These are phyloP conservation scores for Palythoa caribaeorum DNA, from an alignment of 92 coral and sea anemone species.

Conservation along the genomic window DNA sequence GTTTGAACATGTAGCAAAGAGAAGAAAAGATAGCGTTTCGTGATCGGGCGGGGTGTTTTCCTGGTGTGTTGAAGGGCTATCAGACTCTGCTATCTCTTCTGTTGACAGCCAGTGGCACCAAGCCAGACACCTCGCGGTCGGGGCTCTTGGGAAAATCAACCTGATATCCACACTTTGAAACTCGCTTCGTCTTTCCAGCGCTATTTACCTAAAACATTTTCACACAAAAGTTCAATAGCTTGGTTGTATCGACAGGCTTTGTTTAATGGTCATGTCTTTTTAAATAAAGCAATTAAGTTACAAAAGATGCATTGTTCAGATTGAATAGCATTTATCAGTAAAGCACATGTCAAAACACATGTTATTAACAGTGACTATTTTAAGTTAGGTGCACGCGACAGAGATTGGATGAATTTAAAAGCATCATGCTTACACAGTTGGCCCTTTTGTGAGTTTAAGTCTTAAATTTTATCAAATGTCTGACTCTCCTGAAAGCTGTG, in stretches of 20 bases:
- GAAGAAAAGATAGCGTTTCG: slow-evolving; percentile 63
- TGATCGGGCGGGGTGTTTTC: slow-evolving; percentile 87
- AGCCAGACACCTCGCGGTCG: slow-evolving; percentile 78
- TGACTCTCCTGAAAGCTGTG: slow-evolving; percentile 55
- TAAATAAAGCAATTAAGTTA: slow-evolving; percentile 93
- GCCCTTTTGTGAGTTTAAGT: slow-evolving; percentile 53
- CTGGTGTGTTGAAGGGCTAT: slow-evolving; percentile 67
- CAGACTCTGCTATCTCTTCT: slow-evolving; percentile 72
- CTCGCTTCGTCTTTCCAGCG: slow-evolving; percentile 58
- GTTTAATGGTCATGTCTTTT: slow-evolving; percentile 82
- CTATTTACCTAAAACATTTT: slow-evolving; percentile 74
- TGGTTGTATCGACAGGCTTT: slow-evolving; percentile 89
- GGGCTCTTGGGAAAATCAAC: slow-evolving; percentile 73
- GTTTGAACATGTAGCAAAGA: background rate
- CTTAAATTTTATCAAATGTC: slow-evolving; percentile 50
- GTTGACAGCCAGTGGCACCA: slow-evolving; percentile 88
- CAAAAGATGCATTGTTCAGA: slow-evolving; percentile 83
- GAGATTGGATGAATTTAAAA: slow-evolving; percentile 64
- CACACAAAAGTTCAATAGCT: slow-evolving; percentile 92
- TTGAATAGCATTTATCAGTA: slow-evolving; percentile 91
- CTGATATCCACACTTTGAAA: slow-evolving; percentile 77
- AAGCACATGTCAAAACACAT: slow-evolving; percentile 98
- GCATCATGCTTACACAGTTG: slow-evolving; percentile 92
- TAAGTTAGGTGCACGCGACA: slow-evolving; percentile 72
- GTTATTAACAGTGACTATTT: slow-evolving; percentile 91